phyloP scores from a whole-genome alignment of 2,113 vertebrate species.

The Rattus rattus region DNA sequence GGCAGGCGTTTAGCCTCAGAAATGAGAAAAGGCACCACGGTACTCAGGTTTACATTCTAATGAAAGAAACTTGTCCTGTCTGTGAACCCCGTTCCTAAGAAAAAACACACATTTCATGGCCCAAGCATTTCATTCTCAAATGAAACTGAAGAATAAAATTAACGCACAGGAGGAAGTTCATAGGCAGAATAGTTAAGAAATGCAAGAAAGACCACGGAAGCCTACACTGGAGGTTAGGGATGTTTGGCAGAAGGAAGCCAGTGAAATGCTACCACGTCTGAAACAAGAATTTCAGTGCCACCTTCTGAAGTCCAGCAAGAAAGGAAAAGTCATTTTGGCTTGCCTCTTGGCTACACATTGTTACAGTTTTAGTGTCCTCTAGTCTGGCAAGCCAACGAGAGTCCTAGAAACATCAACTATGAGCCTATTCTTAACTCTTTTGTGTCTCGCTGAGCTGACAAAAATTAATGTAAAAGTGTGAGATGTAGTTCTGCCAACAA shows the following conservation, averaged over 20 bases:
- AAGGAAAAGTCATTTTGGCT: neutral
- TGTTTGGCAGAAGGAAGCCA: neutral
- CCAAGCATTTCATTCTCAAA: conserved; percentile 10
- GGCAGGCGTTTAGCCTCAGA: neutral
- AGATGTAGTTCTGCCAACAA: neutral
- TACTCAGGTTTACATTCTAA: neutral
- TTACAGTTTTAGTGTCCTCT: neutral
- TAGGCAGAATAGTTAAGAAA: neutral
- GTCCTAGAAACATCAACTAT: neutral
- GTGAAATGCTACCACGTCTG: neutral
- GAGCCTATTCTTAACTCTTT: neutral
- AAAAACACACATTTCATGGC: conserved; percentile 8
- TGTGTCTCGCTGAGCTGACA: conserved; percentile 21
- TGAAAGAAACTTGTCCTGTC: neutral
- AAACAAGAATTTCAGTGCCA: neutral
- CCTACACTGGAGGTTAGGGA: neutral
- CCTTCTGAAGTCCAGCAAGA: neutral
- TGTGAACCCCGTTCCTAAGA: neutral
- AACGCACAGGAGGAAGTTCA: neutral
- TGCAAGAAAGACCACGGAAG: neutral
- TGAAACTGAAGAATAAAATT: neutral
- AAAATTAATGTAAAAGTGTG: conserved; percentile 35
- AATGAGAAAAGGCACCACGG: neutral
- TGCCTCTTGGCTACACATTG: neutral
- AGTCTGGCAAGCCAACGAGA: neutral